A percentile compares a stretch with the other conserved stretches of the same genome.
Conservation (phyloP, 2,888 invertebrate genomes). For the Agrotis puta region DNA sequence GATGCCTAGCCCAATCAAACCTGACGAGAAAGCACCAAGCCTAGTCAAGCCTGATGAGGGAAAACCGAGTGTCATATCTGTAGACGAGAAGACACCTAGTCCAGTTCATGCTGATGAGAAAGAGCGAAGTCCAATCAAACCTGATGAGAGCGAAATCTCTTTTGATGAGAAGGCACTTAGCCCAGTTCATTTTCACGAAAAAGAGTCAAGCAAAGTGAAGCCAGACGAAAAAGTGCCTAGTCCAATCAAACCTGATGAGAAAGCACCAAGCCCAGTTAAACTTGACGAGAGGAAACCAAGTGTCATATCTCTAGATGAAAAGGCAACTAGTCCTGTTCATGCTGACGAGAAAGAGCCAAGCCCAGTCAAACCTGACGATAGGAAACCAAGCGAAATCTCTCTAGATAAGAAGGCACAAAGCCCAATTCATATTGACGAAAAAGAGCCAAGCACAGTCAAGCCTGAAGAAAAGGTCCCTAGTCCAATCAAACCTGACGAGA, state of each 20-base stretch:
- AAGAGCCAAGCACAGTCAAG: neutral
- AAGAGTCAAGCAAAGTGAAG: neutral
- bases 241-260: neutral
- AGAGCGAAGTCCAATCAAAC: neutral
- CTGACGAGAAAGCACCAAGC: conserved; percentile 36
- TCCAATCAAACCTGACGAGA: conserved; percentile 7
- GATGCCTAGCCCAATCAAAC: conserved; percentile 18
- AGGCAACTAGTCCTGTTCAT: too few species aligned
- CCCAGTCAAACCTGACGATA: conserved; percentile 10
- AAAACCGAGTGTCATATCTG: too few species aligned
- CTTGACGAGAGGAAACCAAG: conserved; percentile 16
- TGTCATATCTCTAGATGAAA: neutral
- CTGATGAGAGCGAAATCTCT: neutral
- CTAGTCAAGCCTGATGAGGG: neutral
- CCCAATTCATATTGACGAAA: neutral
- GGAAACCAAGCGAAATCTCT: too few species aligned
- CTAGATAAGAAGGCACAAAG: neutral
- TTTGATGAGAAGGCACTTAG: conserved; percentile 27
- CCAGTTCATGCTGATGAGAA: conserved; percentile 1
- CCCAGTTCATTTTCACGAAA: conserved; percentile 29
- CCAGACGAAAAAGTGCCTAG: neutral
- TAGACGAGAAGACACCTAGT: conserved; percentile 3
- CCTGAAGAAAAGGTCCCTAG: neutral
- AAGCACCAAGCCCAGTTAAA: conserved; percentile 33
- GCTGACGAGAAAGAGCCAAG: neutral